These are phyloP conservation scores for Macrotus californicus DNA, from an alignment of 2,113 vertebrate genomes.

Conservation along the genomic window DNA sequence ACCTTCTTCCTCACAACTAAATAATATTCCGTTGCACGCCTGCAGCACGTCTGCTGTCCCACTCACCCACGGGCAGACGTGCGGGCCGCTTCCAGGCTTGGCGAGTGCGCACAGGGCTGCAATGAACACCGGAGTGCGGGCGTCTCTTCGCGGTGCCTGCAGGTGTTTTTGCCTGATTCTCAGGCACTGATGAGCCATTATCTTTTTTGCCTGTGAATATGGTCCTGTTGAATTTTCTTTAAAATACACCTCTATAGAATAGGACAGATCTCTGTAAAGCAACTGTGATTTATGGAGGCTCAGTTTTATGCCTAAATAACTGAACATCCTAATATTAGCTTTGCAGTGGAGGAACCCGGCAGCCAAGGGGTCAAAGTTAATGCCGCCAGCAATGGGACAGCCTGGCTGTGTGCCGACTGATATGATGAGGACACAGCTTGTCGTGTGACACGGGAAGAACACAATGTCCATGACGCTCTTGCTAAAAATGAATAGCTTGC, in stretches of 20 bases:
- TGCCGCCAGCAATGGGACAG: rapidly evolving
- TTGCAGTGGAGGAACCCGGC: background rate
- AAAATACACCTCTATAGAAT: background rate
- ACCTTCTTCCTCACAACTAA: background rate
- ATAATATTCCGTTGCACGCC: background rate
- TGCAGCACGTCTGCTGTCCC: too few relatives aligned
- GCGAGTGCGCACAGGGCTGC: too few relatives aligned
- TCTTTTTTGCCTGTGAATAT: background rate
- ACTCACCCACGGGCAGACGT: rapidly evolving
- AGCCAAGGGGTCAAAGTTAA: background rate
- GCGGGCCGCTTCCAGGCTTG: background rate
- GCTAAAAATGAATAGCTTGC: background rate
- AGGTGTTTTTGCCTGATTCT: background rate
- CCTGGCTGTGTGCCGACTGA: rapidly evolving
- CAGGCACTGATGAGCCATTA: background rate
- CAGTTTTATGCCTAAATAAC: background rate
- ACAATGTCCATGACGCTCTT: rapidly evolving
- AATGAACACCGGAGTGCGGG: too few relatives aligned
- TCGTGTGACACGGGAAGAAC: background rate
- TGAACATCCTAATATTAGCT: background rate
- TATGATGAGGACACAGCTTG: background rate
- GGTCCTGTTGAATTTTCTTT: background rate
- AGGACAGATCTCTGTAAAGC: background rate
- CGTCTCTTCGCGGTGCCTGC: background rate
- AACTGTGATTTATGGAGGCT: background rate